Evolutionary conservation across 2,113 vertebrate species (phyloP).

Genomic region (Odobenus rosmarus): DNA sequence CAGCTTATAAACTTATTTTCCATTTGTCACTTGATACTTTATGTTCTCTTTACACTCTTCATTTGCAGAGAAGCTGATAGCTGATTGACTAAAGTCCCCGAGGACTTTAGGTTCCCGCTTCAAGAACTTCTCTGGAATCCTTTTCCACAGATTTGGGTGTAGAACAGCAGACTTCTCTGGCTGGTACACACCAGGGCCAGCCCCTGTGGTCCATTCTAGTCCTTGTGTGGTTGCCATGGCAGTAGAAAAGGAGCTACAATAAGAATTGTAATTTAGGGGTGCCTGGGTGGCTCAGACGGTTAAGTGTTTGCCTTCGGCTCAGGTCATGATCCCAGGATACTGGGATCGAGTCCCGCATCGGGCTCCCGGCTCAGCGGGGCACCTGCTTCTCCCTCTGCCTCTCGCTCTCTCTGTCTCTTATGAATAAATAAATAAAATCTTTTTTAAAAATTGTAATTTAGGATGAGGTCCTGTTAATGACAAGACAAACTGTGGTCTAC

Average conservation of each 20-base stretch:
- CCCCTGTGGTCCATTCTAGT: background rate
- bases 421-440: no score
- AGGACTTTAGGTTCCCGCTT: conserved; percentile 67
- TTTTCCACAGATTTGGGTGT: background rate
- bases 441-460: background rate
- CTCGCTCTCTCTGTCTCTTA: no score
- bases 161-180: background rate
- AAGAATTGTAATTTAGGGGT: background rate
- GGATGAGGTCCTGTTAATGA: background rate
- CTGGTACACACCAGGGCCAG: background rate
- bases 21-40: background rate
- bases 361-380: no score
- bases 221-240: background rate
- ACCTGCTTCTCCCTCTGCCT: no score
- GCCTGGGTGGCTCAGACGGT: no score
- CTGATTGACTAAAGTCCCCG: no score
- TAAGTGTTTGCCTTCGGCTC: no score
- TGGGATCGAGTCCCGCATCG: no score
- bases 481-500: background rate
- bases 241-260: background rate
- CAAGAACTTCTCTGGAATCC: conserved; percentile 54
- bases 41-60: background rate
- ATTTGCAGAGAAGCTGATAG: background rate
- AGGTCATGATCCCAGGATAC: no score
- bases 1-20: background rate